These are phyloP conservation scores for Hirtodrosophila duncani DNA, from an alignment of 2,888 invertebrate species.

Conservation along the genomic window DNA sequence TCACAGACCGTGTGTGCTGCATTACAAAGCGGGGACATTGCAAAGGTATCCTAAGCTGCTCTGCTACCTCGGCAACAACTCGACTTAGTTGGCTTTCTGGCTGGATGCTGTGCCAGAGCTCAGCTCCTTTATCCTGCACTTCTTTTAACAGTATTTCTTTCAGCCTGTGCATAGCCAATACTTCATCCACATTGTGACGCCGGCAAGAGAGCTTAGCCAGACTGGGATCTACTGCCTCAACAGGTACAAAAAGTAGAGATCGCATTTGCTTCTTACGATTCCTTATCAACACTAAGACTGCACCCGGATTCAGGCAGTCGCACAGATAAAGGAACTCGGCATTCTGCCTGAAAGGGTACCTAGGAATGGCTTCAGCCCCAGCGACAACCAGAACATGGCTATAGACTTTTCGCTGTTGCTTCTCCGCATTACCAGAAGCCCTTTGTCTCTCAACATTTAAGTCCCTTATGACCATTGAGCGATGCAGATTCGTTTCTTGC, in stretches of 20 bases:
- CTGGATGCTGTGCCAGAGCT: slow-evolving; percentile 31
- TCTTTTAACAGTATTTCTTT: slow-evolving; percentile 6
- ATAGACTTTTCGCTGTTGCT: not conserved
- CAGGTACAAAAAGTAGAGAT: slow-evolving; percentile 27
- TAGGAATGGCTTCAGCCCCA: slow-evolving; percentile 11
- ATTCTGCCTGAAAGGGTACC: slow-evolving; percentile 23
- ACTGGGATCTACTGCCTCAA: slow-evolving; percentile 2
- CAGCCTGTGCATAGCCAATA: slow-evolving; percentile 16
- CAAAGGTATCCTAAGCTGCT: slow-evolving; percentile 9
- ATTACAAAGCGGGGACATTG: slow-evolving; percentile 25
- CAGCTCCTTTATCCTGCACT: slow-evolving; percentile 15
- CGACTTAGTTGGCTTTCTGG: slow-evolving; percentile 6
- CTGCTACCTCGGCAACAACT: slow-evolving; percentile 22
- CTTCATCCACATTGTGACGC: slow-evolving; percentile 40
- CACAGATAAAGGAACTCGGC: slow-evolving; percentile 46
- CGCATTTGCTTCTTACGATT: slow-evolving; percentile 17
- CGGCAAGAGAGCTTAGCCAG: slow-evolving; percentile 8
- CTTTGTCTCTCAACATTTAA: slow-evolving; percentile 12
- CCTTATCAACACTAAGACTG: slow-evolving; percentile 28
- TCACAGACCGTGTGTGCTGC: slow-evolving; percentile 25
- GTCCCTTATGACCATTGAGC: slow-evolving; percentile 15
- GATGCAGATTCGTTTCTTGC: slow-evolving; percentile 26
- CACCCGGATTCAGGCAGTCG: slow-evolving; percentile 39
- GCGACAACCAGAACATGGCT: slow-evolving; percentile 37
- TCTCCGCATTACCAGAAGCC: not conserved